phyloP scores from a whole-genome alignment of 2,797 vertebrate species.

The Hypotaenidia okinawae region DNA sequence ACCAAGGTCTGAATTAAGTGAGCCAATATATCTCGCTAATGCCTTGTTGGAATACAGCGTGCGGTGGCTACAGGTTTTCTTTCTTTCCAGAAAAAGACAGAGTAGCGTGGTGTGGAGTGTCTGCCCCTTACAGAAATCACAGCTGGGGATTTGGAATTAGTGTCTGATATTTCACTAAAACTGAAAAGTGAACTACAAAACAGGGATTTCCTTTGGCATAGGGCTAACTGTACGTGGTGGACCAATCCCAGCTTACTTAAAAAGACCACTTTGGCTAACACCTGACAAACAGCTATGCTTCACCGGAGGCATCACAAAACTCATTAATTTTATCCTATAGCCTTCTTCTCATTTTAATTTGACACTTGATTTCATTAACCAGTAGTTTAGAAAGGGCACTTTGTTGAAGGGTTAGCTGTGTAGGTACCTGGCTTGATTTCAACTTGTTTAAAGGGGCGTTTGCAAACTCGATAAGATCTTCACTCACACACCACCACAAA shows the following conservation, averaged over 20 bases:
- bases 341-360: background rate
- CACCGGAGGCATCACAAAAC: background rate
- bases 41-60: background rate
- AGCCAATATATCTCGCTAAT: background rate
- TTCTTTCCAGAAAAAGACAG: background rate
- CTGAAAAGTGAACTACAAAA: background rate
- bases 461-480: background rate
- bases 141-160: background rate
- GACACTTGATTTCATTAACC: background rate
- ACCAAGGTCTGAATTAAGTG: conserved; percentile 2
- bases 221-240: background rate
- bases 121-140: background rate
- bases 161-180: background rate
- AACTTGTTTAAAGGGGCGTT: conserved; percentile 1
- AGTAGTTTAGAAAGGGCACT: background rate
- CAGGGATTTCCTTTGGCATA: background rate
- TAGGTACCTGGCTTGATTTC: background rate
- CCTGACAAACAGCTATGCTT: background rate
- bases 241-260: background rate
- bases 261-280: background rate
- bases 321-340: background rate
- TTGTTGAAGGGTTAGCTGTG: background rate
- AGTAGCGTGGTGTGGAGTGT: background rate
- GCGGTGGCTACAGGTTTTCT: background rate
- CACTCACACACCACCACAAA: background rate